Conservation (phyloP, 1,140 invertebrate species). For the Meloidogyne exigua region DNA sequence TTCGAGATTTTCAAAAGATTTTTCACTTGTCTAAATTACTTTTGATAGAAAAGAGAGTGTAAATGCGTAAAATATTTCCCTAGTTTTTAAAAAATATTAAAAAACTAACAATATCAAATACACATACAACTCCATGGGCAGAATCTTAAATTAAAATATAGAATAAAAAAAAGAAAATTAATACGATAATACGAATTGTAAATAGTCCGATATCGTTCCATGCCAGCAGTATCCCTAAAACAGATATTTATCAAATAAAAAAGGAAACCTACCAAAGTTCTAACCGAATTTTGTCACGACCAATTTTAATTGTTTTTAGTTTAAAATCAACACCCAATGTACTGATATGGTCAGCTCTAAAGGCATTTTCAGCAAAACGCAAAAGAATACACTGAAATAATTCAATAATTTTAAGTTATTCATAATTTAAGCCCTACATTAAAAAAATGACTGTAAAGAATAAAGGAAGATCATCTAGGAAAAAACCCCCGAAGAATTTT, state of each 20-base stretch:
- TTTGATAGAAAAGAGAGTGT: not conserved
- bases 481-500: not conserved
- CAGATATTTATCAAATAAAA: slow-evolving; percentile 22
- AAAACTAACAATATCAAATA: slow-evolving; percentile 56
- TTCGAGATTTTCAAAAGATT: slow-evolving; percentile 63
- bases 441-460: no score
- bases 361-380: slow-evolving; percentile 61
- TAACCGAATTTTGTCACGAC: slow-evolving; percentile 56
- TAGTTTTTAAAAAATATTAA: no score
- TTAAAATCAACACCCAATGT: slow-evolving; percentile 63
- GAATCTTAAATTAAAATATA: slow-evolving; percentile 37
- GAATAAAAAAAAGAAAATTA: not conserved
- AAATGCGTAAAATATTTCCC: no score
- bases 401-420: not conserved
- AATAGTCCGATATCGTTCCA: slow-evolving; percentile 56
- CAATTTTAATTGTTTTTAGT: slow-evolving; percentile 63
- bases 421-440: no score
- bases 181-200: not conserved
- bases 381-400: slow-evolving; percentile 45
- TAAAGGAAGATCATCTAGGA: no score
- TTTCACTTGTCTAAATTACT: slow-evolving; percentile 41
- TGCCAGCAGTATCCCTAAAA: slow-evolving; percentile 56
- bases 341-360: slow-evolving; percentile 60
- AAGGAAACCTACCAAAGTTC: slow-evolving; percentile 43
- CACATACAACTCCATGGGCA: slow-evolving; percentile 63